Percentiles rank a stretch among this genome's conserved stretches.
Evolutionary conservation across 2,888 invertebrate species (phyloP).

Genomic region (Drosophila paranaensis): DNA sequence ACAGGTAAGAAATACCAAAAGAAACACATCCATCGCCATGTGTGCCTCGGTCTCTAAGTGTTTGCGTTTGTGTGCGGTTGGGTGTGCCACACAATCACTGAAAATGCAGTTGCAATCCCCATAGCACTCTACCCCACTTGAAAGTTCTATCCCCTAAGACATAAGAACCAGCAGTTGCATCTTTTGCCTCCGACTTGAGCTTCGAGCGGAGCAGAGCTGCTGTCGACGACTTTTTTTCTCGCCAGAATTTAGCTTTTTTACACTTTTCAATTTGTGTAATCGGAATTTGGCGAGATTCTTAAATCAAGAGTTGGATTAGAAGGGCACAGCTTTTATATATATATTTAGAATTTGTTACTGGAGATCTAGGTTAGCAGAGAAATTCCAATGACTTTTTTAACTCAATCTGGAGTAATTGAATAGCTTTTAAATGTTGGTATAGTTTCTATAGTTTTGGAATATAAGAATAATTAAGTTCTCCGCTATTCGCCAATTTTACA

Average conservation of each 20-base stretch:
- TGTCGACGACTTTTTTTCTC: background rate
- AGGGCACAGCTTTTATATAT: too few relatives aligned
- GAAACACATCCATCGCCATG: constrained; percentile 16
- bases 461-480: too few relatives aligned
- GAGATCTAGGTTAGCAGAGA: too few relatives aligned
- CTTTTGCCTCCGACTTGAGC: background rate
- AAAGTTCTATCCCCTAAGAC: background rate
- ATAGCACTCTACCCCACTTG: constrained; percentile 2
- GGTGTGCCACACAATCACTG: constrained; percentile 12
- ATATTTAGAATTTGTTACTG: too few relatives aligned
- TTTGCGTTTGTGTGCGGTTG: background rate
- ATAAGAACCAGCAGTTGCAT: constrained; percentile 8
- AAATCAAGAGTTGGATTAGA: background rate
- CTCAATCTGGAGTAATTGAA: too few relatives aligned
- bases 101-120: constrained; percentile 25
- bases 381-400: too few relatives aligned
- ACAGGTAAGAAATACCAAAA: constrained; percentile 59
- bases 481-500: too few relatives aligned
- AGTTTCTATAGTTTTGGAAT: too few relatives aligned
- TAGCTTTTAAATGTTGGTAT: too few relatives aligned
- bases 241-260: background rate
- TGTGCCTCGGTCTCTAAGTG: background rate
- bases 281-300: background rate
- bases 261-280: background rate
- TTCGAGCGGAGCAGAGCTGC: background rate